Percentiles rank a stretch among this genome's conserved stretches.
phyloP scores from a whole-genome alignment of 2,797 vertebrate genomes.

The Chanos chanos region DNA sequence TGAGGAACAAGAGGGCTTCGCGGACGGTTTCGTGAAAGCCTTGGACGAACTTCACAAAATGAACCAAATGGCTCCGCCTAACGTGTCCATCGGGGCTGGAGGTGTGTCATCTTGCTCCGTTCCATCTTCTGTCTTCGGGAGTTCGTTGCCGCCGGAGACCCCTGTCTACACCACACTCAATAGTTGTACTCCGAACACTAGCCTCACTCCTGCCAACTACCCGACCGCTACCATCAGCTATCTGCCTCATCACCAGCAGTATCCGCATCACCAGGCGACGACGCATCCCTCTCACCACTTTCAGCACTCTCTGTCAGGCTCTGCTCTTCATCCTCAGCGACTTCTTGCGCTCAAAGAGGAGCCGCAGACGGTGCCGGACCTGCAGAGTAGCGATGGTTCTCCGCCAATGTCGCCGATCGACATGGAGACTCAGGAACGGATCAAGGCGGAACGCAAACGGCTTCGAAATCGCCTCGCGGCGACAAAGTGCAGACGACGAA shows the following conservation, averaged over 20 bases:
- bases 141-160: conserved; percentile 70
- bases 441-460: conserved; percentile 89
- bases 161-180: conserved; percentile 86
- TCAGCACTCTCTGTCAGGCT: conserved; percentile 63
- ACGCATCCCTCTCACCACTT: conserved; percentile 68
- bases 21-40: conserved; percentile 88
- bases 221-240: conserved; percentile 90
- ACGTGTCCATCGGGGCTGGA: conserved; percentile 80
- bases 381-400: conserved; percentile 77
- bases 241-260: conserved; percentile 78
- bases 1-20: conserved; percentile 89
- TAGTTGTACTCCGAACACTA: conserved; percentile 76
- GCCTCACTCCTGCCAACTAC: conserved; percentile 70
- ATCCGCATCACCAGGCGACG: conserved; percentile 62
- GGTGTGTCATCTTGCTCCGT: conserved; percentile 61
- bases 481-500: conserved; percentile 89
- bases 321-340: conserved; percentile 63
- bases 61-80: conserved; percentile 90
- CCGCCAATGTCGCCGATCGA: conserved; percentile 88
- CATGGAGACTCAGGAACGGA: conserved; percentile 86
- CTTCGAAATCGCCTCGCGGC: conserved; percentile 88
- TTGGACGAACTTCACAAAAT: conserved; percentile 94
- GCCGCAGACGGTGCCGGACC: conserved; percentile 88
- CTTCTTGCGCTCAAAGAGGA: conserved; percentile 82
- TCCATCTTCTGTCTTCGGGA: conserved; percentile 68